Conservation (phyloP, 1,140 invertebrate genomes). For the Thalassaphorura encarpata region DNA sequence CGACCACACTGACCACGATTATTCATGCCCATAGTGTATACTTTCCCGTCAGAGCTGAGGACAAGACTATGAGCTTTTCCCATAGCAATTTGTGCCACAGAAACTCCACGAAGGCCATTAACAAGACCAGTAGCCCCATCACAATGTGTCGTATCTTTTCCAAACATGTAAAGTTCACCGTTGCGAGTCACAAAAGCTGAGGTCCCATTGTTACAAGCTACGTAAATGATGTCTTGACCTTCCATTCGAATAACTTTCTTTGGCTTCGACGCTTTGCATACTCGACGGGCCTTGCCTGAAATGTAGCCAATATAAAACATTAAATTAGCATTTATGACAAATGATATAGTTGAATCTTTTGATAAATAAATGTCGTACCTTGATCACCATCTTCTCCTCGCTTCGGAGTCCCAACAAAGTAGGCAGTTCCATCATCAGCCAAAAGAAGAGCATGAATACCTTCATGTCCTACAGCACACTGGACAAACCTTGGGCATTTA, state of each 20-base stretch:
- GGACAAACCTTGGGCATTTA: constrained; percentile 61
- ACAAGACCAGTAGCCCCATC: constrained; percentile 62
- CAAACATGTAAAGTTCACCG: constrained; percentile 84
- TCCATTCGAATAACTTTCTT: constrained; percentile 88
- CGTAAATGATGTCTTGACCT: constrained; percentile 64
- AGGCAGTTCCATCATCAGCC: constrained; percentile 77
- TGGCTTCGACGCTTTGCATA: constrained; percentile 80
- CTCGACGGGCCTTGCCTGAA: constrained; percentile 62
- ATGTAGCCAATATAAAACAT: constrained; percentile 22
- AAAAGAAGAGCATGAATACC: constrained; percentile 80
- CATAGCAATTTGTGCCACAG: constrained; percentile 70
- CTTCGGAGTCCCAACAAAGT: constrained; percentile 77
- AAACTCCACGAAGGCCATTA: constrained; percentile 63
- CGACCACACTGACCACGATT: constrained; percentile 96
- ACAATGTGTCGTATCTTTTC: constrained; percentile 84
- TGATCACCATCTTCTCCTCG: constrained; percentile 87
- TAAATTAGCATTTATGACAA: neutral
- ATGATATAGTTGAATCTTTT: neutral
- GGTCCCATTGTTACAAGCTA: constrained; percentile 88
- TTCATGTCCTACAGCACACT: constrained; percentile 84
- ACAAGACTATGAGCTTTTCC: constrained; percentile 92
- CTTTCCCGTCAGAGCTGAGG: constrained; percentile 74
- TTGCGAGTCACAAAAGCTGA: constrained; percentile 82
- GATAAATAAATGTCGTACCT: constrained; percentile 35
- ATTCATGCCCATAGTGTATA: constrained; percentile 95